Evolutionary conservation across 2,888 invertebrate genomes (phyloP), one percentile per base, ranked within the genome.

Genomic region (Tachystola acroxantha): DNA sequence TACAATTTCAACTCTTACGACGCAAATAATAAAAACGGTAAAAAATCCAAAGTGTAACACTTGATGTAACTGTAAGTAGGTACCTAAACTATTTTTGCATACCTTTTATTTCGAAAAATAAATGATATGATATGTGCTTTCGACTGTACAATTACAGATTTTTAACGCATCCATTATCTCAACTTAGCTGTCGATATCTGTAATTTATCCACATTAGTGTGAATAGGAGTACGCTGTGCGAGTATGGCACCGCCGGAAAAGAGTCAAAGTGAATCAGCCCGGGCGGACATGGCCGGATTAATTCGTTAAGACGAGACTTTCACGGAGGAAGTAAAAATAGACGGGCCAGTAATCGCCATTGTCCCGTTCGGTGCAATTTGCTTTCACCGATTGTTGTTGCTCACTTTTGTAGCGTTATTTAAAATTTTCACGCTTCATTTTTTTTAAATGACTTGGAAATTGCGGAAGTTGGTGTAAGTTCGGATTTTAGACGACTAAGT

Each of bases 251-350:
- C 49, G 53, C 53, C 53, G 66, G 64, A 69, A 67, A 57, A 50
- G 60, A 59, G 57, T 55, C 57, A 62, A 62, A 65, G 53, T 62
- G 64, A 71, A 65, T 62, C 58, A 49, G 47, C 46, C 46, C 42
- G 20, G 48, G 45, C 63, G 56, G 65, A 70, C 63, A 67, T 53
- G 63, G 49, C 57, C 59, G 59, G 58, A 78, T 79, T 78, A 80
- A 78, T 77, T 73, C 62, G 68, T 66, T 63, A 63, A 71, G 68
- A 66, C 62, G 45, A 43, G 48, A 55, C 62, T 72, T 76, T 69
- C 67, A 54, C 59, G 42, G 56, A 50, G 48, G 49, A 68, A 64
- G 67, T 63, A 72, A 72, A 75, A 72, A 75, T 64, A 64, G 69
- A 65, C 64, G 44, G 55, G 47, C 45, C 59, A 56, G 51, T 67